These are phyloP conservation scores for Peribatodes rhomboidaria DNA, from an alignment of 2,888 invertebrate species.

Conservation along the genomic window DNA sequence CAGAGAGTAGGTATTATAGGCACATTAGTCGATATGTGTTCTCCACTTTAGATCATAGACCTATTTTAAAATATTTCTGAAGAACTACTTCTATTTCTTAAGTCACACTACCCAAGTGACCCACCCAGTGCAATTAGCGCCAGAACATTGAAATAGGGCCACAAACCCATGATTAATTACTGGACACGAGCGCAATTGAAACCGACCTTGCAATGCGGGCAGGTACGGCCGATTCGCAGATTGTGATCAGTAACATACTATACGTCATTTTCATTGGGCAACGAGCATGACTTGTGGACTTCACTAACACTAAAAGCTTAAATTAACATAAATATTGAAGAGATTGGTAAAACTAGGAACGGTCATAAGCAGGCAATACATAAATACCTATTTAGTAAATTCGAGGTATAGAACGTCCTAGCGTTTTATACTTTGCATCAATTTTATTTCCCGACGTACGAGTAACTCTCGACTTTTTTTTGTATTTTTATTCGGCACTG, in stretches of 20 bases:
- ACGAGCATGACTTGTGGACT: slow-evolving; percentile 15
- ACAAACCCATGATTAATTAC: slow-evolving; percentile 71
- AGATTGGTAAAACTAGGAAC: neutral
- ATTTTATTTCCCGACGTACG: no score
- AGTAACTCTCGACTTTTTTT: no score
- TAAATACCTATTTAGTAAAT: no score
- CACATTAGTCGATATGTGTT: neutral
- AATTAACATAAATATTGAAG: neutral
- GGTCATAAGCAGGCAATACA: no score
- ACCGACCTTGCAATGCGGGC: slow-evolving; percentile 64
- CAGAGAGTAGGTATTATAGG: no score
- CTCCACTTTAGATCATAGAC: neutral
- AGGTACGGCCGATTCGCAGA: slow-evolving; percentile 42
- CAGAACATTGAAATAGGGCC: slow-evolving; percentile 47
- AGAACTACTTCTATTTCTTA: slow-evolving; percentile 6
- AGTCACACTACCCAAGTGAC: slow-evolving; percentile 14
- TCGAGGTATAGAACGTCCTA: no score
- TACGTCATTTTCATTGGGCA: slow-evolving; percentile 23
- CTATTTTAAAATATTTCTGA: neutral
- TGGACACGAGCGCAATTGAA: slow-evolving; percentile 69
- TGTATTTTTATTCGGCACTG: no score
- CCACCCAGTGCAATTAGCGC: slow-evolving; percentile 26
- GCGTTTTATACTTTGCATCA: no score
- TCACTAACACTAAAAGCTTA: neutral
- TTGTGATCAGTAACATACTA: slow-evolving; percentile 27